Base-by-base conservation (phyloP, 2,113 vertebrate genomes). In the Terrapene triunguis region DNA sequence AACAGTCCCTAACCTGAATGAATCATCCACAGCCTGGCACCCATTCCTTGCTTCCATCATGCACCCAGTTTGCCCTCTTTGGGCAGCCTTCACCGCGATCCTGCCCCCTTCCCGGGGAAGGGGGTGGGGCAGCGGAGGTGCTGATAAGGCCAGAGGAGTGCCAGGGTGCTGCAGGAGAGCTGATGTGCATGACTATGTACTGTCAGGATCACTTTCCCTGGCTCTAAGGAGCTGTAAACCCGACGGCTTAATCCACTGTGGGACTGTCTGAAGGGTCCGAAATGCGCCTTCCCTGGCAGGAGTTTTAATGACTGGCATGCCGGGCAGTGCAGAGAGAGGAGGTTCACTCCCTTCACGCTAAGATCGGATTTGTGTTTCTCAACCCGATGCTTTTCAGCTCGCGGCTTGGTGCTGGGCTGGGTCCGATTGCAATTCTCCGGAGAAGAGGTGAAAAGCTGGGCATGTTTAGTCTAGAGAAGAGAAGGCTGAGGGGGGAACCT, bases 161-260 rank as follows among this genome's bases (percentile, higher is more conserved):
- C 57, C 57, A 29, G 57, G 57, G 27, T 57, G 25, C 55, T 27
- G 55, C 55, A 4, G 24, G 55, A 27, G 22, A 57, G 55, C 57
- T 12, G 57, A 59, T 59, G 57, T 27, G 25, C 25, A 12, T 25
- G 25, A 27, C 55, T 10, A 10, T 12, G 11, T 24, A 59, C 25
- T 24, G 10, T 29, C 57, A 93, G 84, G 85, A 84, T 92, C 87
- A 93, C 96, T 96, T 94, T 83, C 74, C 59, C 48, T 84, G 92
- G 89, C 93, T 94, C 88, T 32, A 84, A 54, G 24, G 93, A 38
- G 92, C 90, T 50, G 35, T 82, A 91, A 96, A 55, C 93, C 94
- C 8, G 92, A 92, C 80, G 94, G 95, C 95, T 96, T 95, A 95
- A 96, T 94, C 96, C 59, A 62, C 96, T 94, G 29, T 10, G 10